Base-by-base conservation (phyloP, 2,888 invertebrate species). In the Plebejus melissa region DNA sequence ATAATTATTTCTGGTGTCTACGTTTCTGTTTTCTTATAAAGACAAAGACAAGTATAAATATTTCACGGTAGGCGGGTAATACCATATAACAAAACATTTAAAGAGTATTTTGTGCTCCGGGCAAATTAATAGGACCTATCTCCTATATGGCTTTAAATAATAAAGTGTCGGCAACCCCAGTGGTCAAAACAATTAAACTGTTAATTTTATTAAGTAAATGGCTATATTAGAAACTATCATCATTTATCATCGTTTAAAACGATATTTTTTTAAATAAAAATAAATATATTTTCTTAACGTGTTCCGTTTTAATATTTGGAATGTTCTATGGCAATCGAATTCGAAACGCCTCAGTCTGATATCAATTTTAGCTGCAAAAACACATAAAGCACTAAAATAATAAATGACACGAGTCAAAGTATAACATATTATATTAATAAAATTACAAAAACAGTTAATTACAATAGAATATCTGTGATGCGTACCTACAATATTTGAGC, bases 271-370 rank as follows among this genome's bases (percentile, higher is more conserved):
- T 54, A 32, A 50, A 54, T 28, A 72, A 54, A 72, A 46, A 72
- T 72, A 72, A 54, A 54, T 72, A 32, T 50, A 50, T 13, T 16
- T 54, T 50, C 32, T 50, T 50, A 50, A 50, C 22, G n/a, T 28
- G 46, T 46, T 46, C 32, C 2, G 50, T 72, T 54, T 72, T 72
- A 72, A 54, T 72, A 54, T 54, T 72, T 72, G 72, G 72, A 72
- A 72, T 72, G 72, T 50, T 50, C 13, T 54, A 72, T 72, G 72
- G 72, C 72, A 72, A 72, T 72, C 72, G 50, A 72, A 65, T 65
- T 72, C 72, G 46, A 32, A 32, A 50, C 54, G 50, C 65, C 65
- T 65, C 65, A 65, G 65, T 65, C 65, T 65, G 65, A 32, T 65
- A 32, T 65, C 65, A 65, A 36, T 65, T 65, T 65, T 32, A 65